Base-by-base conservation (phyloP, 2,888 invertebrate genomes). In the Anthophora plumipes region DNA sequence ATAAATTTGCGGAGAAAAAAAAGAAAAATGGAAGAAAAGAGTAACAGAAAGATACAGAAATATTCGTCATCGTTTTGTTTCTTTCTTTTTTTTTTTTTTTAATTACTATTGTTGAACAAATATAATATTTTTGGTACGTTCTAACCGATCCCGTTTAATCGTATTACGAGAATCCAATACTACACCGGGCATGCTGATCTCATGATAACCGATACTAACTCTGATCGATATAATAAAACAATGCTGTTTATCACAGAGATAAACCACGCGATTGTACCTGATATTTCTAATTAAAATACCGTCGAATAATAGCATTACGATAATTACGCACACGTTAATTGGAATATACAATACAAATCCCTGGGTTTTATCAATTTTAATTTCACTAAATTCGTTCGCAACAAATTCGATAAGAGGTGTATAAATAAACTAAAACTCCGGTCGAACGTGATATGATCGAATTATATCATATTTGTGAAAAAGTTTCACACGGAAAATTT, bases 281-380 rank as follows among this genome's bases (percentile, higher is more conserved):
- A 70, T 70, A 14, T 41, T 63, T 61, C 61, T 54, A 72, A 77
- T 72, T 77, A 72, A 77, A 64, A 72, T 52, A 43, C 43, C 22
- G 12, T 9, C 57, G 43, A 52, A n/a, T 43, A 48, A 72, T 43
- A 50, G 50, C 37, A 57, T 60, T 60, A 59, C 25, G 59, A 48
- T 55, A 60, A 72, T 77, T 64, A 50, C 54, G 11, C n/a, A 43
- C 0, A 8, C 48, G 63, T 50, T 57, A 50, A 72, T 72, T n/a
- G 59, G 22, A 37, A 68, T 20, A 46, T 20, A 20, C 43, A 46
- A 46, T 20, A 20, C 43, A 46, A 55, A 17, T 48, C n/a, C 63
- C 22, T n/a, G 9, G 14, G 43, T 63, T 71, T 71, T 60, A 54
- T 43, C 12, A 8, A 64, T 64, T 63, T 39, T 9, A n/a, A 20